Base-by-base conservation (phyloP, 2,888 invertebrate genomes). In the Pachycephus smyrnensis region DNA sequence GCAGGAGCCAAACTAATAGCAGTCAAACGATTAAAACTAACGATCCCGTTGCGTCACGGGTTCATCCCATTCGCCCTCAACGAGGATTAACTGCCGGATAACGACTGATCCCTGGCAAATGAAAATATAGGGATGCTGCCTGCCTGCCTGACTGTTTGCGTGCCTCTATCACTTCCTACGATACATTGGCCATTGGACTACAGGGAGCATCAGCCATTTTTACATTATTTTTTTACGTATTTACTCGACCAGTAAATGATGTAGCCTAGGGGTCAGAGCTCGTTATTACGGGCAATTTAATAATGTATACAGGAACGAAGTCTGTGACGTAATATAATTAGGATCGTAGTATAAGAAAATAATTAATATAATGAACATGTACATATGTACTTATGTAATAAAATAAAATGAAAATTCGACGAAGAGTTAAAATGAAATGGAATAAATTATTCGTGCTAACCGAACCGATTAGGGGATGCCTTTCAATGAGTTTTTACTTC, bases 21-120 rank as follows among this genome's bases (percentile, higher is more conserved):
- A 84, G 86, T 84, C 84, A 82, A 86, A 86, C 85, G 86, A 86
- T 86, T 85, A 86, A 86, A 86, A 86, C 81, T 86, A 86, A 86
- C 85, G 86, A 86, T 82, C 86, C 81, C 86, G 77, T 82, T 82
- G 86, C 82, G 82, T 80, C 82, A 75, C 80, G 77, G 75, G 82
- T 82, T 86, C 82, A 82, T 81, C 79, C 83, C 76, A 77, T 77
- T 77, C 71, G 77, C 80, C 76, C 78, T 82, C 81, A 80, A 80
- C 79, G 78, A 75, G 85, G 84, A 85, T 86, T 85, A 84, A 86
- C 83, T 81, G 75, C 81, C 76, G 82, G 82, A 83, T 84, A 84
- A 86, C 86, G 85, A 82, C 80, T 80, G 84, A 84, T 85, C 73
- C 73, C 30, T 68, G 35, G 68, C 40, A 77, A 79, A 77, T 77